Conservation (phyloP, 2,888 invertebrate species). For the Meteorus cinctellus region DNA sequence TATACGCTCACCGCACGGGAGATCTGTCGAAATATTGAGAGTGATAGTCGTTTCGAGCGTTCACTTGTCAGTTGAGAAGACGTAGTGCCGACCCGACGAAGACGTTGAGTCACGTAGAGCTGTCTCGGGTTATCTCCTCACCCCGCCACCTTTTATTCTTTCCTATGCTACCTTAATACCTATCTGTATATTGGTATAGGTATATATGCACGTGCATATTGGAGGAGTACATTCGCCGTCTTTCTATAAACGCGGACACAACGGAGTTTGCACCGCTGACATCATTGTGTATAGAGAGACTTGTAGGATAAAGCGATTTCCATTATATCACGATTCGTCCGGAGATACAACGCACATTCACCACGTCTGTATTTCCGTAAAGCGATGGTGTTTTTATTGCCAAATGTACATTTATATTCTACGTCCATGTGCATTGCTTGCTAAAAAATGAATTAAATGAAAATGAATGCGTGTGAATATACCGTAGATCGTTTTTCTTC, state of each 20-base stretch:
- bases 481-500: background rate
- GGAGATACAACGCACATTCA: conserved; percentile 20
- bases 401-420: background rate
- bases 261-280: conserved; percentile 44
- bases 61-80: conserved; percentile 45
- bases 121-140: conserved; percentile 35
- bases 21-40: conserved; percentile 49
- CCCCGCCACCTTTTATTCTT: conserved; percentile 30
- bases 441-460: background rate
- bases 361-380: conserved; percentile 21
- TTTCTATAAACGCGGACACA: conserved; percentile 49
- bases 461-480: background rate
- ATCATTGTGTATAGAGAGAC: conserved; percentile 24
- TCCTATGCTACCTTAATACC: conserved; percentile 35
- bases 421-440: background rate
- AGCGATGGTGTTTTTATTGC: background rate
- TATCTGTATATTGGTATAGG: background rate
- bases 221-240: conserved; percentile 52
- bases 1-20: conserved; percentile 35
- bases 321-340: conserved; percentile 29
- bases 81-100: conserved; percentile 45
- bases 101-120: conserved; percentile 44
- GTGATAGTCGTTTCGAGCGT: conserved; percentile 45
- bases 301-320: conserved; percentile 32
- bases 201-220: background rate